Evolutionary conservation across 2,797 vertebrate genomes (phyloP).

Genomic region (Pantherophis vulpinus): DNA sequence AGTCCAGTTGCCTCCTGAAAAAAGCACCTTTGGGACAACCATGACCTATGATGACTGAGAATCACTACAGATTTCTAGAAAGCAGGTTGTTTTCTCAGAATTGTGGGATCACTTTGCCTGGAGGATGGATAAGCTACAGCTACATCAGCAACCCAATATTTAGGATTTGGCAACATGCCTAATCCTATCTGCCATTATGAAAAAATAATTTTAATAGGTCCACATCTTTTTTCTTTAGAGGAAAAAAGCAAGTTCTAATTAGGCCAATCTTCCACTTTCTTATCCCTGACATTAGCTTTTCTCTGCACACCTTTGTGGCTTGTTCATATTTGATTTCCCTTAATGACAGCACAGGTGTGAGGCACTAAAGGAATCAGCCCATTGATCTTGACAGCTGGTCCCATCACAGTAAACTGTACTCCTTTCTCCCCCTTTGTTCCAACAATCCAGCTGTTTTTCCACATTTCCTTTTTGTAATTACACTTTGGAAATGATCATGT

Average conservation of each 20-base stretch:
- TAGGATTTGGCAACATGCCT: neutral
- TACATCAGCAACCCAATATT: neutral
- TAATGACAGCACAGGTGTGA: constrained; percentile 3
- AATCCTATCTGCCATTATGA: neutral
- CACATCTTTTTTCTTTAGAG: neutral
- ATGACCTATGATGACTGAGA: no score
- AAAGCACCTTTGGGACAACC: no score
- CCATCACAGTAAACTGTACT: neutral
- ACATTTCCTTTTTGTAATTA: constrained; percentile 14
- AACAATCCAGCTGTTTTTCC: neutral
- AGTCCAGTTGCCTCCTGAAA: no score
- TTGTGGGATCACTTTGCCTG: neutral
- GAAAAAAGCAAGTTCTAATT: neutral
- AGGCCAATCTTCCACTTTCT: constrained; percentile 13
- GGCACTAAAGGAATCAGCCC: neutral
- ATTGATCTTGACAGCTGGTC: constrained; percentile 29
- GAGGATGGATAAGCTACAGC: neutral
- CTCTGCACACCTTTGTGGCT: neutral
- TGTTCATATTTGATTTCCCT: neutral
- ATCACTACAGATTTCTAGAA: neutral
- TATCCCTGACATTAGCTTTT: neutral
- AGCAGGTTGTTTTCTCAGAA: neutral
- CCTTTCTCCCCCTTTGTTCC: neutral
- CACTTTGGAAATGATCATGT: constrained; percentile 24
- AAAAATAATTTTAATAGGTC: neutral